Conservation (phyloP, 2,797 vertebrate species). For the Mycteria americana region DNA sequence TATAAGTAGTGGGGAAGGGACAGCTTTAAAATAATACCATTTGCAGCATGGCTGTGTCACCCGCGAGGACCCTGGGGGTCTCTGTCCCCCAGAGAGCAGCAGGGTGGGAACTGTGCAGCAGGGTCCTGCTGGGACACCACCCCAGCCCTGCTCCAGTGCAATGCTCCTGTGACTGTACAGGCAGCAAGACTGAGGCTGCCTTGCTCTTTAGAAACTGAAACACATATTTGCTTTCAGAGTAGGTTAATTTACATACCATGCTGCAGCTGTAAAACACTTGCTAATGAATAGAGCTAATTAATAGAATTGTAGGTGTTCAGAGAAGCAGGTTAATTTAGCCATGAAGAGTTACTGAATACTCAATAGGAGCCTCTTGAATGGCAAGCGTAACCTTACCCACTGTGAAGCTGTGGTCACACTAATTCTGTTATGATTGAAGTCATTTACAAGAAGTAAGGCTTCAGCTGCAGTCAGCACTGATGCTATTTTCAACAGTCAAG, state of each 20-base stretch:
- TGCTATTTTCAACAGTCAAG: slow-evolving; percentile 54
- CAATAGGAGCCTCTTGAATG: background rate
- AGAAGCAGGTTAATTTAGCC: background rate
- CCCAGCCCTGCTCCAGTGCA: background rate
- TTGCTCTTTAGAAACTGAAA: background rate
- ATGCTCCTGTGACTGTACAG: background rate
- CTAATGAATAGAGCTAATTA: background rate
- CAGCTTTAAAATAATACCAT: background rate
- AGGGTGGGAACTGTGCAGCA: background rate
- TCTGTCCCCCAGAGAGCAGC: background rate
- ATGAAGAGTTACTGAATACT: background rate
- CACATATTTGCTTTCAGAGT: background rate
- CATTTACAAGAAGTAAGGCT: slow-evolving; percentile 79
- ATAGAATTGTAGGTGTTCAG: background rate
- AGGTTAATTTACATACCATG: background rate
- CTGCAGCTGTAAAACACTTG: background rate
- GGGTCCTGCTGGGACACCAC: background rate
- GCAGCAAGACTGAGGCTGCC: background rate
- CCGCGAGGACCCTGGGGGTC: fast-evolving
- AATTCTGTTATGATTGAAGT: slow-evolving; percentile 71
- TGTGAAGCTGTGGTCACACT: slow-evolving; percentile 75
- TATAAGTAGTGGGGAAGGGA: background rate
- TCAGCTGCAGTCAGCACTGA: slow-evolving; percentile 50
- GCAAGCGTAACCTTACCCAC: background rate
- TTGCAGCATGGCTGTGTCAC: background rate